A percentile compares a stretch with the other conserved stretches of the same genome.
These are phyloP conservation scores for Acanthopagrus latus DNA, from an alignment of 2,797 vertebrate species.

Conservation along the genomic window DNA sequence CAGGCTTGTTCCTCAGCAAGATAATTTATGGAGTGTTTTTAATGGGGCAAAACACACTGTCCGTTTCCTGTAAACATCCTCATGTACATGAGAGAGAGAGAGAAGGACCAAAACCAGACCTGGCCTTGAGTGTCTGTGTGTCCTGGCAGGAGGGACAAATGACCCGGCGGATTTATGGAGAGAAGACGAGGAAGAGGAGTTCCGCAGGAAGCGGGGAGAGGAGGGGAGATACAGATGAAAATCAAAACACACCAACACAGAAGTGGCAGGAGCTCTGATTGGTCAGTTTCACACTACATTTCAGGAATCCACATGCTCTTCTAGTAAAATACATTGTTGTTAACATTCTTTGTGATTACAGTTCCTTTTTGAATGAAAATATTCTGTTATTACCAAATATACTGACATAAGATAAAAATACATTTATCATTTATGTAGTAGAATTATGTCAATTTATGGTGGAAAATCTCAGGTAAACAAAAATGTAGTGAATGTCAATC, in stretches of 20 bases:
- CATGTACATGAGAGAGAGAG: slow-evolving; percentile 24
- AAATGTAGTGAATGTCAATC: background rate
- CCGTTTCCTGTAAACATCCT: slow-evolving; percentile 73
- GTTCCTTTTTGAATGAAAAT: background rate
- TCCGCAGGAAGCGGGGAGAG: slow-evolving; percentile 54
- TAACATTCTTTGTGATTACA: background rate
- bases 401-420: too few species aligned
- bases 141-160: slow-evolving; percentile 70
- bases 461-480: background rate
- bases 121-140: slow-evolving; percentile 72
- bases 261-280: background rate
- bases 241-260: slow-evolving; percentile 19
- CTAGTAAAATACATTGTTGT: background rate
- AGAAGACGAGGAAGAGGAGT: slow-evolving; percentile 35
- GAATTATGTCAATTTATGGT: background rate
- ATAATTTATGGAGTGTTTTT: slow-evolving; percentile 62
- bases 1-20: slow-evolving; percentile 29
- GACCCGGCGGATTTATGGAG: slow-evolving; percentile 66
- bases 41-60: slow-evolving; percentile 57
- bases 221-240: slow-evolving; percentile 21
- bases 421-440: background rate
- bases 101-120: slow-evolving; percentile 61
- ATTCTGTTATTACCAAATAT: background rate
- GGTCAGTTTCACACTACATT: background rate
- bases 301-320: background rate